A percentile compares a stretch with the other conserved stretches of the same genome.
Evolutionary conservation across 2,888 invertebrate genomes (phyloP).

Genomic region (Drosophila mulleri): DNA sequence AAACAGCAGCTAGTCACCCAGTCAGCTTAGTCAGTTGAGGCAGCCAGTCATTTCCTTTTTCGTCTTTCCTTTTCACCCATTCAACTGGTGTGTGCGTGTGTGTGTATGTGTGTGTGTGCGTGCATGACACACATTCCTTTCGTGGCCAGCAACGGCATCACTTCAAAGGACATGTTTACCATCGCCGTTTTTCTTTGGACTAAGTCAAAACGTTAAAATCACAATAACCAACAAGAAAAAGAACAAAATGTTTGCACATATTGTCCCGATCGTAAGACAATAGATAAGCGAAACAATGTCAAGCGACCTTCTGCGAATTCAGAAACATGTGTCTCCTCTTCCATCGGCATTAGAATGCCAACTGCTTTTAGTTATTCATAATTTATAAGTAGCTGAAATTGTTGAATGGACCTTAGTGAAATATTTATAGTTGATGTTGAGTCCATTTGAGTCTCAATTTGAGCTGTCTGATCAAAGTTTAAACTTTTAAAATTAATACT

Average conservation of each 20-base stretch:
- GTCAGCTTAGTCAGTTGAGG: slow-evolving; percentile 37
- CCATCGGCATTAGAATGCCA: neutral
- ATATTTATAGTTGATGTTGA: neutral
- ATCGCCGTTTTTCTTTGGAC: slow-evolving; percentile 31
- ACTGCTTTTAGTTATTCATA: neutral
- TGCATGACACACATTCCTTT: slow-evolving; percentile 70
- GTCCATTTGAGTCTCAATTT: neutral
- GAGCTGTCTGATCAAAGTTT: neutral
- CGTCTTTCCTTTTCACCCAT: slow-evolving; percentile 48
- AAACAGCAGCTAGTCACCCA: slow-evolving; percentile 27
- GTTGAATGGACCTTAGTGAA: neutral
- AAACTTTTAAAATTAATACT: no score
- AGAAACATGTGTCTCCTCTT: slow-evolving; percentile 26
- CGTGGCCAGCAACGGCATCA: slow-evolving; percentile 60
- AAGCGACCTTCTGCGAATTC: slow-evolving; percentile 47
- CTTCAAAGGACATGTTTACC: slow-evolving; percentile 66
- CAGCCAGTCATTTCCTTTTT: slow-evolving; percentile 73
- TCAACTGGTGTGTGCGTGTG: slow-evolving; percentile 29
- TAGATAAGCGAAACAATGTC: slow-evolving; percentile 39
- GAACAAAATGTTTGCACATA: slow-evolving; percentile 21
- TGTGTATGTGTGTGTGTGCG: slow-evolving; percentile 18
- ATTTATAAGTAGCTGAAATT: neutral
- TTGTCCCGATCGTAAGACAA: slow-evolving; percentile 37
- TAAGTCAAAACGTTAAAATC: slow-evolving; percentile 39
- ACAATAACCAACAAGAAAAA: neutral